Evolutionary conservation across 1,140 invertebrate genomes (phyloP), one percentile per base, ranked within the genome.

Genomic region (Lepidostoma basale): DNA sequence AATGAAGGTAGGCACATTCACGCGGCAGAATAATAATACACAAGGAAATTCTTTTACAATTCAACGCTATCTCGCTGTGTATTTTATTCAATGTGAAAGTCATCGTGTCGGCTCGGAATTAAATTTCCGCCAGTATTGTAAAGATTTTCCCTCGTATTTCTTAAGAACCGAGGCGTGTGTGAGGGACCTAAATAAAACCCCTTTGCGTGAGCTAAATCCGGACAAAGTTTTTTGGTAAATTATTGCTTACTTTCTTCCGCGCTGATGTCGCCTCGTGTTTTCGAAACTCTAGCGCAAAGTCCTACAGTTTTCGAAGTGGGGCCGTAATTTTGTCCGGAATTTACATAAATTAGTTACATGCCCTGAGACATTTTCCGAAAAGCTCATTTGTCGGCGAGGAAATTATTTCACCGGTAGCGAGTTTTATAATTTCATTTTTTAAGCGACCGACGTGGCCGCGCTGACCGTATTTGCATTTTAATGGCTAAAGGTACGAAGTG

Each of bases 131-230:
- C 8, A 3, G 5, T 9, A 16, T 8, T 56, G 12, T n/a, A 45
- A 30, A 30, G 20, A 8, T 56, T 56, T 56, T 56, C 12, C 25
- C 3, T 56, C 52, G 52, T 54, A 56, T 16, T 33, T 56, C 52
- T 30, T 20, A 56, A 60, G 56, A 30, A 42, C 33, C 12, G 39
- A 44, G 23, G 56, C 59, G 59, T 62, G 59, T 62, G 40, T 62
- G 59, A 16, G 25, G 59, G 40, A 62, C 20, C 30, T 62, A 62
- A 62, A 62, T 62, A 44, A 64, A 45, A 20, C 26, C 28, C 12
- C 42, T 28, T 70, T 40, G 62, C 68, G 62, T 66, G 62, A 60
- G 63, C 33, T 39, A 42, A 54, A 16, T 45, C 18, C 40, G 25
- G 40, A 59, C 25, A 39, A 44, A 47, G 20, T 44, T 44, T 63